Conservation (phyloP, 2,797 vertebrate genomes). For the Xiphophorus birchmanni region DNA sequence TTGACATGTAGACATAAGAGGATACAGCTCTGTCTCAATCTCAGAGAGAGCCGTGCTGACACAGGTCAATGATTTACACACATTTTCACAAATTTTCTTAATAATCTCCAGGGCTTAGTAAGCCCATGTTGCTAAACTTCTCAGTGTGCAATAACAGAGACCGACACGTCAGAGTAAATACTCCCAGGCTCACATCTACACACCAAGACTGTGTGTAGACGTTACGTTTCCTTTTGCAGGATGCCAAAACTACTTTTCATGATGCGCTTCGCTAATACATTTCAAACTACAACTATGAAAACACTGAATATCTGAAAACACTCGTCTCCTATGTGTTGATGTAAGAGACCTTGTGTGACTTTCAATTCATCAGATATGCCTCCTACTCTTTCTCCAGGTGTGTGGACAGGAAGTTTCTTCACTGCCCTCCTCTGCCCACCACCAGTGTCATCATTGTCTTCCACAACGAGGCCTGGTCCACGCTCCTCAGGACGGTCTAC, state of each 20-base stretch:
- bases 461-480: slow-evolving; percentile 97
- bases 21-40: slow-evolving; percentile 16
- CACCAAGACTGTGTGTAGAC: neutral
- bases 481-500: slow-evolving; percentile 91
- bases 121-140: neutral
- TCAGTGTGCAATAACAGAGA: neutral
- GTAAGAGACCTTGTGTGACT: slow-evolving; percentile 2
- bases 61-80: slow-evolving; percentile 44
- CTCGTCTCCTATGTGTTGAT: neutral
- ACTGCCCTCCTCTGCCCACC: slow-evolving; percentile 87
- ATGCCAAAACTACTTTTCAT: neutral
- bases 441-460: slow-evolving; percentile 96
- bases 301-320: slow-evolving; percentile 30
- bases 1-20: slow-evolving; percentile 24
- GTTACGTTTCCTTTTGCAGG: neutral
- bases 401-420: slow-evolving; percentile 88
- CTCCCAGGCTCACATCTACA: neutral
- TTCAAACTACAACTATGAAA: neutral
- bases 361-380: slow-evolving; percentile 17
- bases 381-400: slow-evolving; percentile 78
- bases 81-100: slow-evolving; percentile 8
- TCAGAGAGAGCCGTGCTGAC: slow-evolving; percentile 3
- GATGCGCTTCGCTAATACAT: neutral
- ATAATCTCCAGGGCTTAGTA: neutral
- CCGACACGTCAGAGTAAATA: neutral